Conservation (phyloP, 2,888 invertebrate genomes). For the Saturnia japonica region DNA sequence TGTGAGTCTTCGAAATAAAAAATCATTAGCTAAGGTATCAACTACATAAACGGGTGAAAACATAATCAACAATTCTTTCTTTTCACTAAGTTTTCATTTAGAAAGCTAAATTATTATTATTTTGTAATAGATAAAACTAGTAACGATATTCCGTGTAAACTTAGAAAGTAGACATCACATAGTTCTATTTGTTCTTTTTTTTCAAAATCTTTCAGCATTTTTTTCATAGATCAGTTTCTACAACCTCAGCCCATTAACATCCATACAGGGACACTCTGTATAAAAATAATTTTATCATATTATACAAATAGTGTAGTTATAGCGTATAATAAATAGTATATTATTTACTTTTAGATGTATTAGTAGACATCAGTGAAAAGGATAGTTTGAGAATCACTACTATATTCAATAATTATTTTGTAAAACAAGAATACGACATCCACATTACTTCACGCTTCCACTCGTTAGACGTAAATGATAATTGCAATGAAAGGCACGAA, state of each 20-base stretch:
- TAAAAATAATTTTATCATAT: not conserved
- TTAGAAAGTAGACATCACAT: too few relatives aligned
- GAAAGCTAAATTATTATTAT: not conserved
- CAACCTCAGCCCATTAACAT: not conserved
- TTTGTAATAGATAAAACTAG: not conserved
- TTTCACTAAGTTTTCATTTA: not conserved
- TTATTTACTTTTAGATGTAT: not conserved
- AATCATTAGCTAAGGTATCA: not conserved
- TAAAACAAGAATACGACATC: not conserved
- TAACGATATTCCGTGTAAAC: not conserved
- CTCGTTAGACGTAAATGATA: conserved; percentile 28
- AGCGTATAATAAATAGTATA: too few relatives aligned
- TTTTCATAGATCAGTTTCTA: not conserved
- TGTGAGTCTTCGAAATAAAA: not conserved
- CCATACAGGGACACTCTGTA: not conserved
- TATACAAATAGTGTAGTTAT: not conserved
- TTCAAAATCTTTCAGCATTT: not conserved
- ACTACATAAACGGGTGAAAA: not conserved
- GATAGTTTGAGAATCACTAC: not conserved
- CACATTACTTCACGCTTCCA: conserved; percentile 16
- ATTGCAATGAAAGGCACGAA: conserved; percentile 29
- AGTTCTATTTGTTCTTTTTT: too few relatives aligned
- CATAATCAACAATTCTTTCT: not conserved
- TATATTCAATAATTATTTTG: not conserved
- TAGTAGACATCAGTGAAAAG: not conserved